Evolutionary conservation across 2,888 invertebrate species (phyloP).

Genomic region (Incurvaria masculella): DNA sequence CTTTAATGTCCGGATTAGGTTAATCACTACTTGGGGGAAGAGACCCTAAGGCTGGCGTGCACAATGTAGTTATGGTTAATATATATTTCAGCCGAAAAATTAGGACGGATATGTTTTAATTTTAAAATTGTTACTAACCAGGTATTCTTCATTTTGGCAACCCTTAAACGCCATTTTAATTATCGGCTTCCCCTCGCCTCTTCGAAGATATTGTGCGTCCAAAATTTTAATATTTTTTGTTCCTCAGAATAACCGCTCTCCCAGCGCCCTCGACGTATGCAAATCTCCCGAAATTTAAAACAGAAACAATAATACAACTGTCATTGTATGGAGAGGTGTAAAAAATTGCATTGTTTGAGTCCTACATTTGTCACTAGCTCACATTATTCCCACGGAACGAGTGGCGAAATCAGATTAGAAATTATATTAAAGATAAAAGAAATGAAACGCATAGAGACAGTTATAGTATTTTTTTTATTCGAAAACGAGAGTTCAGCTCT

Average conservation of each 20-base stretch:
- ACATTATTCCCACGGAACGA: slow-evolving; percentile 39
- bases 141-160: neutral
- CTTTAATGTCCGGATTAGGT: too few relatives aligned
- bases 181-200: slow-evolving; percentile 38
- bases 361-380: slow-evolving; percentile 27
- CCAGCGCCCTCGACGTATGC: slow-evolving; percentile 3
- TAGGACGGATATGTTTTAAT: too few relatives aligned
- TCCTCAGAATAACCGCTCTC: slow-evolving; percentile 6
- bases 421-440: neutral
- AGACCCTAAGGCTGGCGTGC: too few relatives aligned
- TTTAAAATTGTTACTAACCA: too few relatives aligned
- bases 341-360: slow-evolving; percentile 13
- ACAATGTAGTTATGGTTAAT: too few relatives aligned
- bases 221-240: slow-evolving; percentile 47
- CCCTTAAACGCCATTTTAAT: slow-evolving; percentile 30
- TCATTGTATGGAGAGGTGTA: slow-evolving; percentile 7
- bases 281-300: slow-evolving; percentile 32
- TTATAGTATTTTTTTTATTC: too few relatives aligned
- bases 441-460: too few relatives aligned
- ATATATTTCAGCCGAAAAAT: too few relatives aligned
- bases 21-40: too few relatives aligned
- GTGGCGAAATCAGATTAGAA: neutral
- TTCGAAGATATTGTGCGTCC: slow-evolving; percentile 43
- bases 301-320: slow-evolving; percentile 31
- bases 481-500: too few relatives aligned